phyloP scores from a whole-genome alignment of 37 sponge, comb jelly and placozoan genomes.

The Geodia barretti region DNA sequence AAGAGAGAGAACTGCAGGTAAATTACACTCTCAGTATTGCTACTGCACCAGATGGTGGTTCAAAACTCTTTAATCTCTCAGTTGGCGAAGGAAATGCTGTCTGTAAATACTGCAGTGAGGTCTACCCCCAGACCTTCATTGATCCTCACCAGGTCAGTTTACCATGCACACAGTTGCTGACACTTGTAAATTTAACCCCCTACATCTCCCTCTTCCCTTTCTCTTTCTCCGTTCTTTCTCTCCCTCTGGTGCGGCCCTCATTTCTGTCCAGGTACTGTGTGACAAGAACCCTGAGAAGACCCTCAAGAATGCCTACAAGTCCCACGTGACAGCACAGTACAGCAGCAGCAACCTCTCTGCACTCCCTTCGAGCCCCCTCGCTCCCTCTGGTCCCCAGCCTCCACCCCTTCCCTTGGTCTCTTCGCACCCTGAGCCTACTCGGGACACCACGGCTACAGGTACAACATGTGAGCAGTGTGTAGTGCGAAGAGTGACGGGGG shows the following conservation, averaged over 20 bases:
- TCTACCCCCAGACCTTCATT: background rate
- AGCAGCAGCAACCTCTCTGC: background rate
- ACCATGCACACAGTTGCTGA: background rate
- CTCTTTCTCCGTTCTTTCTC: background rate
- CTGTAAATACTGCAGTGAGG: constrained; percentile 5
- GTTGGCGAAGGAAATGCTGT: background rate
- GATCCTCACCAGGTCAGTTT: constrained; percentile 17
- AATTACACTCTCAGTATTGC: too few relatives aligned
- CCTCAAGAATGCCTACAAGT: background rate
- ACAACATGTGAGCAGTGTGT: too few relatives aligned
- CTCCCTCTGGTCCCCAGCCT: too few relatives aligned
- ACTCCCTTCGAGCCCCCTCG: background rate
- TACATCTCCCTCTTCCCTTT: background rate
- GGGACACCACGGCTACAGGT: background rate
- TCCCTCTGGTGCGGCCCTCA: background rate
- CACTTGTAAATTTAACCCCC: background rate
- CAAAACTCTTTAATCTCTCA: too few relatives aligned
- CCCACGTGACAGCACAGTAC: background rate
- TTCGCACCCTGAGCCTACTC: too few relatives aligned
- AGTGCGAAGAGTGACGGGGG: too few relatives aligned
- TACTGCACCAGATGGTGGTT: too few relatives aligned
- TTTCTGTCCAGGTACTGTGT: constrained; percentile 4
- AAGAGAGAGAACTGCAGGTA: background rate
- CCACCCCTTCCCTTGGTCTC: too few relatives aligned
- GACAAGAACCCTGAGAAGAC: background rate